Conservation (phyloP, 2,888 invertebrate genomes). For the Lepidocyrtoides sp. region DNA sequence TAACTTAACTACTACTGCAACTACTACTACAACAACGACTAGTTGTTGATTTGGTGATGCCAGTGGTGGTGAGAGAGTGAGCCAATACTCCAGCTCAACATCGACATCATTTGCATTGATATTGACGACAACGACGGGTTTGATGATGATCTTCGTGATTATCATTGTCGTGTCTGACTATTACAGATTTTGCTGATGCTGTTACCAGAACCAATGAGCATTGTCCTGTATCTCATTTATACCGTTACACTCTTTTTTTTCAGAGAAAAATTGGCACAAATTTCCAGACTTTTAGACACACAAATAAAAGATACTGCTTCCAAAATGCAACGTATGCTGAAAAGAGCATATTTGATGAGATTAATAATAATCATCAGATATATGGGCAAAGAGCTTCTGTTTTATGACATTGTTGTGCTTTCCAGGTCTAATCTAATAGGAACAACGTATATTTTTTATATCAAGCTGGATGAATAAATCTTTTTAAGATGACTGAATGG, state of each 20-base stretch:
- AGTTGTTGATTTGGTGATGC: constrained; percentile 59
- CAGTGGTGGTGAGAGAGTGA: neutral
- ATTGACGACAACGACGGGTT: neutral
- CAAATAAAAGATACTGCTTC: neutral
- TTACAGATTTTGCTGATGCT: neutral
- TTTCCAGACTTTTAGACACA: constrained; percentile 29
- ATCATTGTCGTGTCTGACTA: constrained; percentile 15
- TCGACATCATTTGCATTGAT: neutral
- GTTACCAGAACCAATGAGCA: neutral
- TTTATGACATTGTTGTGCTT: constrained; percentile 52
- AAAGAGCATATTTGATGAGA: too few species aligned
- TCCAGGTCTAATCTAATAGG: too few species aligned
- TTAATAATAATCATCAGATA: too few species aligned
- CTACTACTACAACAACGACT: neutral
- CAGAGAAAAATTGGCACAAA: constrained; percentile 68
- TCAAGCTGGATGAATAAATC: too few species aligned
- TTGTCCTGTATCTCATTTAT: neutral
- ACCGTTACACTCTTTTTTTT: constrained; percentile 35
- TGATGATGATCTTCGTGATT: constrained; percentile 35
- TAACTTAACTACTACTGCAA: too few species aligned
- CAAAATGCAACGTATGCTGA: too few species aligned
- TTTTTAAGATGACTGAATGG: too few species aligned
- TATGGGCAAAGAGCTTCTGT: too few species aligned
- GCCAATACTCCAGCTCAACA: constrained; percentile 64
- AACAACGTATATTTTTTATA: too few species aligned